Percentiles rank a stretch among this genome's conserved stretches.
Evolutionary conservation across 2,113 vertebrate genomes (phyloP).

Genomic region (Anoplopoma fimbria): DNA sequence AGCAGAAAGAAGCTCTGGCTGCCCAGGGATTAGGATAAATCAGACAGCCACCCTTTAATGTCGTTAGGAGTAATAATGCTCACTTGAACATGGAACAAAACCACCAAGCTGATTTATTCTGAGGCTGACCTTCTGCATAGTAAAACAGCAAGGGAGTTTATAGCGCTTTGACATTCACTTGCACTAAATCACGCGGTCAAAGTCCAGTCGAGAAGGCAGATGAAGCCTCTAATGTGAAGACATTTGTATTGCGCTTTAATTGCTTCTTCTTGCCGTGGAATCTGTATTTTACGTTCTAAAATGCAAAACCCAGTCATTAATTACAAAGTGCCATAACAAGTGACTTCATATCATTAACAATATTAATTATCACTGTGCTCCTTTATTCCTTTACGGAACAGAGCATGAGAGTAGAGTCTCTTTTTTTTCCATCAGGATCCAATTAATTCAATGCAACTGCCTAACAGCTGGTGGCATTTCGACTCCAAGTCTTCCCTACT

Average conservation of each 20-base stretch:
- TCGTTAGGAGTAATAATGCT: constrained; percentile 82
- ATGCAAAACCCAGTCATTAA: constrained; percentile 76
- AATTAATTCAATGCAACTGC: constrained; percentile 88
- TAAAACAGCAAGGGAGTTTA: constrained; percentile 63
- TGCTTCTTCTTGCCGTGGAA: constrained; percentile 45
- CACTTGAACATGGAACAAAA: constrained; percentile 75
- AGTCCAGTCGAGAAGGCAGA: constrained; percentile 54
- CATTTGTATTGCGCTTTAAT: constrained; percentile 65
- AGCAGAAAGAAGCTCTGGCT: constrained; percentile 53
- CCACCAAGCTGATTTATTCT: constrained; percentile 68
- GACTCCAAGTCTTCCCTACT: constrained; percentile 87
- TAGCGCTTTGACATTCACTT: constrained; percentile 63
- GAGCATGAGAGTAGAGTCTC: constrained; percentile 75
- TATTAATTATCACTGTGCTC: constrained; percentile 85
- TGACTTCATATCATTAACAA: constrained; percentile 84
- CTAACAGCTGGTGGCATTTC: constrained; percentile 90
- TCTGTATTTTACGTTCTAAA: constrained; percentile 62
- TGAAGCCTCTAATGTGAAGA: constrained; percentile 34
- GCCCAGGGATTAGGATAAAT: constrained; percentile 72
- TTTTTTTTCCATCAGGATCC: constrained; percentile 84
- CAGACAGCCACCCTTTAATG: constrained; percentile 63
- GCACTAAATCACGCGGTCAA: constrained; percentile 71
- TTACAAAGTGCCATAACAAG: constrained; percentile 84
- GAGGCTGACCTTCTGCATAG: constrained; percentile 65
- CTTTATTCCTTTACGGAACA: constrained; percentile 85